A percentile compares a stretch with the other conserved stretches of the same genome.
Conservation (phyloP, 2,113 vertebrate genomes). For the Oxyura jamaicensis region DNA sequence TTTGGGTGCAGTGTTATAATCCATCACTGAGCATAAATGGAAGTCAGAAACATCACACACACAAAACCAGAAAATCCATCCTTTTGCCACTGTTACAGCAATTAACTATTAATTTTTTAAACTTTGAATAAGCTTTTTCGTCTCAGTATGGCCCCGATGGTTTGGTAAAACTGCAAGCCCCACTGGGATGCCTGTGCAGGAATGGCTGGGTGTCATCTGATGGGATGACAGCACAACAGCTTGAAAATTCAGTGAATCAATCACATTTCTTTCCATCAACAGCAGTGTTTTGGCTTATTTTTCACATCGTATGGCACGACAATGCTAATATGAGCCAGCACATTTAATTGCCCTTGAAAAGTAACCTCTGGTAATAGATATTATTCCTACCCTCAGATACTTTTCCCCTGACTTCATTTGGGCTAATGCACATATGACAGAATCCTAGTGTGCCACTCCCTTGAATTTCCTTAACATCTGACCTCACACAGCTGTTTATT, state of each 20-base stretch:
- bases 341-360: slow-evolving; percentile 28
- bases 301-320: neutral
- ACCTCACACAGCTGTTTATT: neutral
- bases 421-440: neutral
- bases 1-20: neutral
- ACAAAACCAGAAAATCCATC: neutral
- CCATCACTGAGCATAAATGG: neutral
- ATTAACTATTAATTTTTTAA: neutral
- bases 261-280: neutral
- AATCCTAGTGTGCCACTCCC: neutral
- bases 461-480: neutral
- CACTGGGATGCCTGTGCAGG: neutral
- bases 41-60: neutral
- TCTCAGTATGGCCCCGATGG: neutral
- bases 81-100: neutral
- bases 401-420: neutral
- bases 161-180: neutral
- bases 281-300: neutral
- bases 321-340: neutral
- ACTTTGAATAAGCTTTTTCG: neutral
- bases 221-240: neutral
- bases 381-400: neutral
- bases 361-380: slow-evolving; percentile 14
- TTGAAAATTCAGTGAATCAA: neutral
- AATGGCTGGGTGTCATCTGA: neutral